Evolutionary conservation across 2,797 vertebrate genomes (phyloP).

Genomic region (Takifugu ocellatus): DNA sequence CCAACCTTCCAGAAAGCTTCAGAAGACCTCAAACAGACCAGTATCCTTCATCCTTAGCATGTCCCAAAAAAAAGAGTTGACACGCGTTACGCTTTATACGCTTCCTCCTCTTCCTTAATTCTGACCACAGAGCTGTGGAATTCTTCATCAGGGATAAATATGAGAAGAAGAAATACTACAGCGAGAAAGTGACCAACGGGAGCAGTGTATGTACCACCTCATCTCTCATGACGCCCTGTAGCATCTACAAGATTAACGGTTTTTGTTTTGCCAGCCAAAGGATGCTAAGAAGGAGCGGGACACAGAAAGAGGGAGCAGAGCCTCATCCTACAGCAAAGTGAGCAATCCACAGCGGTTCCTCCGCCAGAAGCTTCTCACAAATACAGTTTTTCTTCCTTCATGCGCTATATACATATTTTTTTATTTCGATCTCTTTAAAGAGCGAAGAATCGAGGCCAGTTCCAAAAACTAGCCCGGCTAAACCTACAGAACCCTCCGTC

Average conservation of each 20-base stretch:
- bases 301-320: slow-evolving; percentile 80
- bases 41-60: slow-evolving; percentile 82
- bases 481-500: slow-evolving; percentile 81
- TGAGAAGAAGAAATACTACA: slow-evolving; percentile 94
- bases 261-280: slow-evolving; percentile 71
- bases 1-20: slow-evolving; percentile 92
- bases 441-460: slow-evolving; percentile 84
- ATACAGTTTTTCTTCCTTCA: neutral
- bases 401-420: neutral
- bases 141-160: slow-evolving; percentile 98
- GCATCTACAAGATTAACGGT: neutral
- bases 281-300: slow-evolving; percentile 81
- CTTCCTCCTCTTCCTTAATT: slow-evolving; percentile 37
- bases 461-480: slow-evolving; percentile 86
- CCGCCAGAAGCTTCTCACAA: neutral
- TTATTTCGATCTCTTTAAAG: slow-evolving; percentile 63
- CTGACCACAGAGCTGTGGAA: slow-evolving; percentile 87
- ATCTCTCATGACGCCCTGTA: too few species aligned
- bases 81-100: neutral
- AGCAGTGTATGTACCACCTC: slow-evolving; percentile 58
- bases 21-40: slow-evolving; percentile 97
- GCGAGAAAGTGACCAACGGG: slow-evolving; percentile 86
- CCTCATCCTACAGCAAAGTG: slow-evolving; percentile 82
- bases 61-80: neutral
- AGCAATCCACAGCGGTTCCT: slow-evolving; percentile 21